phyloP scores from a whole-genome alignment of 1,140 invertebrate species.

The Drosophila prosaltans region DNA sequence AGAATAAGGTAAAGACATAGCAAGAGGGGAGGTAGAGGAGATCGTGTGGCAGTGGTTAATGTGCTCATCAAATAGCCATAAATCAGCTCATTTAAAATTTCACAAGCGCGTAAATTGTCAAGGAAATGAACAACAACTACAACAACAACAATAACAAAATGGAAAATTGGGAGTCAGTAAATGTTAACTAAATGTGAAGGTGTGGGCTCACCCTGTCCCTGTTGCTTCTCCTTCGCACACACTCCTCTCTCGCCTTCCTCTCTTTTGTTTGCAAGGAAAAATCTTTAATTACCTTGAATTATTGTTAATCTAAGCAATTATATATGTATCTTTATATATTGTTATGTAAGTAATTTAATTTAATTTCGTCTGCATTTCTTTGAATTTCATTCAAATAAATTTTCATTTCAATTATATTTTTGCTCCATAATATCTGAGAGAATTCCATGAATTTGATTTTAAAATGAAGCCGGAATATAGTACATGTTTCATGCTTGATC shows the following conservation, averaged over 20 bases:
- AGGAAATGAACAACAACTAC: slow-evolving; percentile 1
- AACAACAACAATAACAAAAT: background rate
- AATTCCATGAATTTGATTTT: no score
- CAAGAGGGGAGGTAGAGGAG: background rate
- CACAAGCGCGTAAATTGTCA: slow-evolving; percentile 22
- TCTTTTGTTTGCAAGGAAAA: background rate
- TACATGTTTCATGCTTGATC: background rate
- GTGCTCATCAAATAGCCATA: slow-evolving; percentile 75
- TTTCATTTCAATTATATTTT: no score
- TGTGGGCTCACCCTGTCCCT: background rate
- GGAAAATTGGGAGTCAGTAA: slow-evolving; percentile 13
- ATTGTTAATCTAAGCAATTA: slow-evolving; percentile 4
- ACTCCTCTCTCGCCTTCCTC: background rate
- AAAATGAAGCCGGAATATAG: no score
- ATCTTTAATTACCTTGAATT: slow-evolving; percentile 2
- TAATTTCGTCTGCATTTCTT: no score
- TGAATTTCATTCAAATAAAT: no score
- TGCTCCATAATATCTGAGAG: no score
- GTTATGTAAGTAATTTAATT: background rate
- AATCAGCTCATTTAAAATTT: slow-evolving; percentile 75
- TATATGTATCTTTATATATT: background rate
- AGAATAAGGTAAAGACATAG: background rate
- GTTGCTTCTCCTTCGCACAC: background rate
- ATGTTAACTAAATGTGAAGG: slow-evolving; percentile 12
- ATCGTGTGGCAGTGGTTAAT: slow-evolving; percentile 46